These are phyloP conservation scores for Drosophila albomicans DNA, from an alignment of 1,140 invertebrate genomes.

Conservation along the genomic window DNA sequence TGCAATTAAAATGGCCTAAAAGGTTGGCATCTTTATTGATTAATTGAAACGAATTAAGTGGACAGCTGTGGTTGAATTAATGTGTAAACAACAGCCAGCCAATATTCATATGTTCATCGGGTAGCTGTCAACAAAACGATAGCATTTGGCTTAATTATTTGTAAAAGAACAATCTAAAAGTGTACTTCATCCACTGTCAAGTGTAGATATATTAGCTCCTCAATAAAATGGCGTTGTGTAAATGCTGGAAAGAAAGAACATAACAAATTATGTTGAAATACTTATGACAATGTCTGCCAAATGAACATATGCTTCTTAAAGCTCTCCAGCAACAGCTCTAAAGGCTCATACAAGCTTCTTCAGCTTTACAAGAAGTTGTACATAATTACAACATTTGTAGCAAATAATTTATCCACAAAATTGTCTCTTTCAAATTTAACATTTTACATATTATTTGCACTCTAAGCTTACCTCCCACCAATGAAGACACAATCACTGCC, in stretches of 20 bases:
- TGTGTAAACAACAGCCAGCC: not conserved
- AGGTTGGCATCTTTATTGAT: conserved; percentile 25
- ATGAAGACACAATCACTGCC: not conserved
- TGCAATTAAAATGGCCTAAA: conserved; percentile 18
- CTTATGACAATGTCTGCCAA: too few relatives aligned
- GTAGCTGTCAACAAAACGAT: not conserved
- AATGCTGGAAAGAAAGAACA: conserved; percentile 8
- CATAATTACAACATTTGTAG: too few relatives aligned
- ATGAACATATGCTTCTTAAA: too few relatives aligned
- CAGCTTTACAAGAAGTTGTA: too few relatives aligned
- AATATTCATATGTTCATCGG: not conserved
- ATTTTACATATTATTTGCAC: too few relatives aligned
- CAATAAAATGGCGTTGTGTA: conserved; percentile 5
- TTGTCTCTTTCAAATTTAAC: too few relatives aligned
- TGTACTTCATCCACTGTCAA: conserved; percentile 8
- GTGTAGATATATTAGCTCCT: conserved; percentile 11
- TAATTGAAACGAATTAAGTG: conserved; percentile 25
- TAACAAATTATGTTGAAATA: not conserved
- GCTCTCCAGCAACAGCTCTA: too few relatives aligned
- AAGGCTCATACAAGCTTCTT: too few relatives aligned
- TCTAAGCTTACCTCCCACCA: not conserved
- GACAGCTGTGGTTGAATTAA: conserved; percentile 10
- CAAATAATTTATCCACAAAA: too few relatives aligned
- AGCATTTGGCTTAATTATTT: not conserved
- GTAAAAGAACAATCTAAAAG: not conserved